Conservation (phyloP, 2,113 vertebrate species). For the Pygoscelis antarcticus region DNA sequence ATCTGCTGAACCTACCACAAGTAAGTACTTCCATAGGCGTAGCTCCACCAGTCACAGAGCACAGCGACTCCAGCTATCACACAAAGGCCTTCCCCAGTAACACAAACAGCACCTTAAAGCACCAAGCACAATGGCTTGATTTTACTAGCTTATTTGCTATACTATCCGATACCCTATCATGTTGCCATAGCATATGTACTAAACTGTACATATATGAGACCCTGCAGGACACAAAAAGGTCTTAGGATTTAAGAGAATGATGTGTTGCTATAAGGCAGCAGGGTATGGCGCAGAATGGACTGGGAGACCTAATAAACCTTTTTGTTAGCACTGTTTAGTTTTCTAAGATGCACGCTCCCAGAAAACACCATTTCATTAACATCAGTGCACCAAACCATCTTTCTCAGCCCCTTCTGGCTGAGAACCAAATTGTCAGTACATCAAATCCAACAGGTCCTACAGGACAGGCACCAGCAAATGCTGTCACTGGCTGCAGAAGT, state of each 20-base stretch:
- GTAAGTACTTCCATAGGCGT: neutral
- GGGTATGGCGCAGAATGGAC: fast-evolving
- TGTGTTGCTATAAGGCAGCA: fast-evolving
- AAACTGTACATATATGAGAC: neutral
- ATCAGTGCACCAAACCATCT: neutral
- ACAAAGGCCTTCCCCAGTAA: neutral
- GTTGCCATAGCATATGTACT: neutral
- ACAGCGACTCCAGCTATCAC: neutral
- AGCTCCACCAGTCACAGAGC: neutral
- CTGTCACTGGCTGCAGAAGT: neutral
- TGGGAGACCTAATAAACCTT: neutral
- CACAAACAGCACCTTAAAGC: neutral
- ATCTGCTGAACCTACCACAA: neutral
- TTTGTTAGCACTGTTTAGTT: neutral
- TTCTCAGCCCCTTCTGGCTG: neutral
- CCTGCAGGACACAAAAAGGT: neutral
- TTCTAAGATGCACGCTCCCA: neutral
- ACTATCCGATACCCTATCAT: neutral
- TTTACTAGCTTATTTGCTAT: neutral
- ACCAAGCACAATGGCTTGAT: fast-evolving
- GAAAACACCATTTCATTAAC: neutral
- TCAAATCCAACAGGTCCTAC: neutral
- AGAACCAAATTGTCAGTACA: neutral
- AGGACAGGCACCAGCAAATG: neutral
- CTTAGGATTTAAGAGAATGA: neutral